Evolutionary conservation across 2,888 invertebrate species (phyloP), one percentile per base, ranked within the genome.

Genomic region (Polydrusus cervinus): DNA sequence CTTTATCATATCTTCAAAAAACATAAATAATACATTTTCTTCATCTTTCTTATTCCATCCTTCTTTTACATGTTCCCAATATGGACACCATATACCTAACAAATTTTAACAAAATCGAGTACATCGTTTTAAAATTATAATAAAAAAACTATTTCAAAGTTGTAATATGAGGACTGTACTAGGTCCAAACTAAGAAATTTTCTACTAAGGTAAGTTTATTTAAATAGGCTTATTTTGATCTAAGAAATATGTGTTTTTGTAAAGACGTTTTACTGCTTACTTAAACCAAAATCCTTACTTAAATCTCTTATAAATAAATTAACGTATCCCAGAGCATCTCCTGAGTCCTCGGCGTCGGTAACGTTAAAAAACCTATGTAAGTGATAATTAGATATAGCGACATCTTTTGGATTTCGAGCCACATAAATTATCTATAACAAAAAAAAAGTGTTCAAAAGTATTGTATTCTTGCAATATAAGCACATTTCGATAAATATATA

Each of bases 361-460:
- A 93, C 93, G 65, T 90, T 89, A 78, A 92, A 91, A 0, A 92
- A 86, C 65, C 91, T 89, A 85, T 94, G 94, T 62, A 95, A 90
- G 84, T 95, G 93, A 82, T 93, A 97, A 86, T 91, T 95, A 0
- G 96, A 96, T 0, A 96, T 94, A 0, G 92, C 92, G 0, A 95
- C 94, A 85, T 97, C 96, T 85, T 95, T 93, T 0, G 96, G 95
- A 87, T 97, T 95, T 70, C 97, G 89, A 0, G 94, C 93, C 0
- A 96, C 92, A 83, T 96, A 97, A 60, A 97, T 90, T 20, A 95
- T 88, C 90, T 93, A 86, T 20, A 88, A n/a, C 61, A 30, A 43
- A 13, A 43, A 40, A 11, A 43, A 43, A 43, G 7, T 3, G 25
- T 10, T 47, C n/a, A 65, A 9, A 40, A 40, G 40, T 1, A 66